Conservation (phyloP, 1,140 invertebrate genomes). For the Papilio xuthus region DNA sequence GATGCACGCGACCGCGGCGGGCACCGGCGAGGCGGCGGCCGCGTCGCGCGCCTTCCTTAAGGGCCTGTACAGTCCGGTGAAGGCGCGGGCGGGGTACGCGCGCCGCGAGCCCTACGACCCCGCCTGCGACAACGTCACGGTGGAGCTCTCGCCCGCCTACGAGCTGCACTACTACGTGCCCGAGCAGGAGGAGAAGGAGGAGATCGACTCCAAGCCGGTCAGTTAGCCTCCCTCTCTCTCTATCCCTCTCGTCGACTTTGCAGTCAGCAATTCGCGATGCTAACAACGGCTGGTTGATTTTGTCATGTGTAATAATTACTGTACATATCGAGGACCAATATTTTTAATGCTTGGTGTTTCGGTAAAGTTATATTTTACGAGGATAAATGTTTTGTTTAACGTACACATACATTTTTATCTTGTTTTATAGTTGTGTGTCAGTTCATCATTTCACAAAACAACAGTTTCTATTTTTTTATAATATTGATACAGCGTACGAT, state of each 20-base stretch:
- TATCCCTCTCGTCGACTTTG: not conserved
- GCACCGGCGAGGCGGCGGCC: slow-evolving; percentile 53
- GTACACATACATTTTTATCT: not conserved
- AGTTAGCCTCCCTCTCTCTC: slow-evolving; percentile 47
- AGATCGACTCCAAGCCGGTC: slow-evolving; percentile 46
- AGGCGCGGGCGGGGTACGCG: slow-evolving; percentile 24
- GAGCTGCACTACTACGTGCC: slow-evolving; percentile 75
- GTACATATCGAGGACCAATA: not conserved
- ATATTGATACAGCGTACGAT: not conserved
- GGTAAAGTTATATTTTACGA: too few species aligned
- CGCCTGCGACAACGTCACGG: slow-evolving; percentile 60
- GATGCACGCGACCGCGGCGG: slow-evolving; percentile 49
- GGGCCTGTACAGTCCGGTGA: slow-evolving; percentile 45
- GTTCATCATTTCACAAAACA: not conserved
- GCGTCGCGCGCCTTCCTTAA: slow-evolving; percentile 65
- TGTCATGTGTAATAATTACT: too few species aligned
- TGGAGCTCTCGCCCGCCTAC: slow-evolving; percentile 70
- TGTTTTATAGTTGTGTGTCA: not conserved
- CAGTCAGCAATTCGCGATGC: not conserved
- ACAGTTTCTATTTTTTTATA: slow-evolving; percentile 37
- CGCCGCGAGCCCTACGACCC: slow-evolving; percentile 49
- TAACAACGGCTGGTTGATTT: not conserved
- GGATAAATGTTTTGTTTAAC: too few species aligned
- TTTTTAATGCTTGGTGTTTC: not conserved
- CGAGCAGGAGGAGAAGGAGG: slow-evolving; percentile 68